phyloP scores from a whole-genome alignment of 2,797 vertebrate species.

The Sparidentex hasta region DNA sequence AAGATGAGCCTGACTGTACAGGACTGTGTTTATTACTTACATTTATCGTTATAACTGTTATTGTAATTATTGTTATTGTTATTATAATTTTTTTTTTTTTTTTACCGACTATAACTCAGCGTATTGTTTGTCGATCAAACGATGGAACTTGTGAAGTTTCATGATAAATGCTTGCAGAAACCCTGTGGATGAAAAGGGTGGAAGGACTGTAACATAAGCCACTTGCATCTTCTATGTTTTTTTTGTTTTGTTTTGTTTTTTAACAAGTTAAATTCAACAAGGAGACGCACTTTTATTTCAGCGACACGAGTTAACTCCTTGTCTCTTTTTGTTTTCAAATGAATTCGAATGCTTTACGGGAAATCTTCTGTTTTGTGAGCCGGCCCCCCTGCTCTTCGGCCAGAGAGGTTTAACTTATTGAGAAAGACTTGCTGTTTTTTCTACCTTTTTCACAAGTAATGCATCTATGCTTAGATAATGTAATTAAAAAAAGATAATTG shows the following conservation, averaged over 20 bases:
- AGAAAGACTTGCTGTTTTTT: slow-evolving; percentile 92
- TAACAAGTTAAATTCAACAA: slow-evolving; percentile 71
- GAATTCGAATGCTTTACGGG: slow-evolving; percentile 76
- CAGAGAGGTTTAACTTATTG: slow-evolving; percentile 93
- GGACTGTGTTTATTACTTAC: slow-evolving; percentile 88
- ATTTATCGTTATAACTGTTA: slow-evolving; percentile 84
- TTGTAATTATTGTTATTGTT: slow-evolving; percentile 86
- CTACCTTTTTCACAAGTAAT: slow-evolving; percentile 90
- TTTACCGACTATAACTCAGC: slow-evolving; percentile 85
- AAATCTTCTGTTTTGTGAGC: slow-evolving; percentile 86
- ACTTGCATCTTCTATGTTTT: slow-evolving; percentile 83
- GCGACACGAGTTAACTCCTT: slow-evolving; percentile 81
- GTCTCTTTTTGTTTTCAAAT: slow-evolving; percentile 68
- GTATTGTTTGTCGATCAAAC: slow-evolving; percentile 86
- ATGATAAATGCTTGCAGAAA: slow-evolving; percentile 78
- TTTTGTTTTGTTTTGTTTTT: slow-evolving; percentile 66
- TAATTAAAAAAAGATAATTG: slow-evolving; percentile 87
- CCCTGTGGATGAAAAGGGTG: slow-evolving; percentile 70
- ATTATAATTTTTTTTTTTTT: slow-evolving; percentile 79
- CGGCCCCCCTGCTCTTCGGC: slow-evolving; percentile 76
- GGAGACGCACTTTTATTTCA: slow-evolving; percentile 79
- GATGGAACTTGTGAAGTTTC: slow-evolving; percentile 83
- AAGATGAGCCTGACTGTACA: slow-evolving; percentile 86
- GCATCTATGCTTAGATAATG: slow-evolving; percentile 88
- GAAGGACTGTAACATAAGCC: slow-evolving; percentile 85